A percentile compares a stretch with the other conserved stretches of the same genome.
These are phyloP conservation scores for Athetis lepigone DNA, from an alignment of 2,888 invertebrate species.

Conservation along the genomic window DNA sequence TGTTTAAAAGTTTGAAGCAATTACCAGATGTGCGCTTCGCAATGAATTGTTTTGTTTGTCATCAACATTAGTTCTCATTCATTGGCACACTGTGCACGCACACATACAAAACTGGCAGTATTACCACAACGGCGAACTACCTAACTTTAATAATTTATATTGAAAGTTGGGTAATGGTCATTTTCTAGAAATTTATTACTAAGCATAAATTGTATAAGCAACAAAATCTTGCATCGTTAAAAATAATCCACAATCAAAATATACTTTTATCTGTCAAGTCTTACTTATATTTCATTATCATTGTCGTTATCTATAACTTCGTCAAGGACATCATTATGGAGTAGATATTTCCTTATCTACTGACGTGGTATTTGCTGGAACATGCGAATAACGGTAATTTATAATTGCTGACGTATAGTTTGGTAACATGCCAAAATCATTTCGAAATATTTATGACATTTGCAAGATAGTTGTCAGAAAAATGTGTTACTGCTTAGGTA, in stretches of 20 bases:
- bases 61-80: slow-evolving; percentile 46
- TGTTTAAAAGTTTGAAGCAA: slow-evolving; percentile 39
- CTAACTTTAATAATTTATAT: neutral
- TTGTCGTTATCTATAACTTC: slow-evolving; percentile 69
- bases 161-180: neutral
- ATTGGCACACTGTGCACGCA: slow-evolving; percentile 33
- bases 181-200: slow-evolving; percentile 1
- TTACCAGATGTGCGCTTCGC: slow-evolving; percentile 56
- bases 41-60: slow-evolving; percentile 60
- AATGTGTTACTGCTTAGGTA: neutral
- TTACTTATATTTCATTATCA: slow-evolving; percentile 62
- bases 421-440: slow-evolving; percentile 49
- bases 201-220: neutral
- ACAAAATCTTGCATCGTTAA: slow-evolving; percentile 17
- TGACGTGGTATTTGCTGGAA: slow-evolving; percentile 48
- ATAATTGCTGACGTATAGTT: slow-evolving; percentile 34
- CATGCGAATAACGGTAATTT: slow-evolving; percentile 42
- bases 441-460: slow-evolving; percentile 46
- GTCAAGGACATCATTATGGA: slow-evolving; percentile 75
- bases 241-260: slow-evolving; percentile 58
- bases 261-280: slow-evolving; percentile 60
- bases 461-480: slow-evolving; percentile 11
- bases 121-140: slow-evolving; percentile 11
- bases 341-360: slow-evolving; percentile 66
- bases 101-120: slow-evolving; percentile 32